A percentile compares a stretch with the other conserved stretches of the same genome.
These are phyloP conservation scores for Cyclophora punctaria DNA, from an alignment of 2,888 invertebrate genomes.

Conservation along the genomic window DNA sequence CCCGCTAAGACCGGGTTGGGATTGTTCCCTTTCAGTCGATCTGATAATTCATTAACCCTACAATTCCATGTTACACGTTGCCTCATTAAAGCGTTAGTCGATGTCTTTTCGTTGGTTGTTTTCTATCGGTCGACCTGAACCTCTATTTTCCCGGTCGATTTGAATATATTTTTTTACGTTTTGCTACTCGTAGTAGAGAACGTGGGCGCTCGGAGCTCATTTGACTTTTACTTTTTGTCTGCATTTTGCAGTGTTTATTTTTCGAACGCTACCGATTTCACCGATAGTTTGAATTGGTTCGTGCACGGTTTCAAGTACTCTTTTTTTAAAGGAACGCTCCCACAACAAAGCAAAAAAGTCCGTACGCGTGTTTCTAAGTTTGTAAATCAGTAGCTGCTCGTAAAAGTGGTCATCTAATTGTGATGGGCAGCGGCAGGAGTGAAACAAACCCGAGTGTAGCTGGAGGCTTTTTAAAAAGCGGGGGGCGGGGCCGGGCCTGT, in stretches of 20 bases:
- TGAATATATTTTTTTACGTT: constrained; percentile 26
- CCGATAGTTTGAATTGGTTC: constrained; percentile 52
- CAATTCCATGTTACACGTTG: constrained; percentile 30
- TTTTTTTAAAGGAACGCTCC: constrained; percentile 8
- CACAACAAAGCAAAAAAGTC: constrained; percentile 15
- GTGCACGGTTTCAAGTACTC: constrained; percentile 42
- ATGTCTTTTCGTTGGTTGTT: constrained; percentile 26
- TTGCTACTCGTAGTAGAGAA: constrained; percentile 17
- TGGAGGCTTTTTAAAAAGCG: constrained; percentile 35
- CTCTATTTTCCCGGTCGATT: constrained; percentile 33
- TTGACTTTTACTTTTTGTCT: constrained; percentile 44
- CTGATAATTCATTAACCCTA: constrained; percentile 38
- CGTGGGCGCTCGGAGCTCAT: constrained; percentile 27
- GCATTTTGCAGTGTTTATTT: constrained; percentile 39
- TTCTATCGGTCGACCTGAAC: constrained; percentile 22
- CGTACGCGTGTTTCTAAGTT: constrained; percentile 13
- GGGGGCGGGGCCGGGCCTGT: constrained; percentile 47
- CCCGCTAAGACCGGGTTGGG: constrained; percentile 9
- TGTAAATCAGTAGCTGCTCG: constrained; percentile 44
- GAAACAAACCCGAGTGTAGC: constrained; percentile 39
- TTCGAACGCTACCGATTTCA: constrained; percentile 50
- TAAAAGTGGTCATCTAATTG: constrained; percentile 45
- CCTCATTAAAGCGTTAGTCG: constrained; percentile 39
- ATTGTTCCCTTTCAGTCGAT: constrained; percentile 24
- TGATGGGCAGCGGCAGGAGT: constrained; percentile 39